A percentile compares a stretch with the other conserved stretches of the same genome.
Evolutionary conservation across 2,113 vertebrate genomes (phyloP).

Genomic region (Ibidorhyncha struthersii): DNA sequence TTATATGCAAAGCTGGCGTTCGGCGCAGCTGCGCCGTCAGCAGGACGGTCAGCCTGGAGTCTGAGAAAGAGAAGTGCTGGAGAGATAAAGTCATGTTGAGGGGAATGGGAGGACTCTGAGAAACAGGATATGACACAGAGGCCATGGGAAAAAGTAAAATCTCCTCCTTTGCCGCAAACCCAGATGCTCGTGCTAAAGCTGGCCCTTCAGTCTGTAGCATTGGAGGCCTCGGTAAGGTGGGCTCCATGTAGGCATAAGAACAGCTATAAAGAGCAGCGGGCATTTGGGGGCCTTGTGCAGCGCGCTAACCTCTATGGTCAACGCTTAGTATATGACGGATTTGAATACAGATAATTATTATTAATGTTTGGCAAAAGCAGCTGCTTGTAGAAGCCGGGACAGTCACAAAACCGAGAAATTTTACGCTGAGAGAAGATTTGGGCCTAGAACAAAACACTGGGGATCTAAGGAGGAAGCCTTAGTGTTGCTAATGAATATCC

Average conservation of each 20-base stretch:
- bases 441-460: slow-evolving; percentile 5
- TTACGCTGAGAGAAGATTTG: slow-evolving; percentile 30
- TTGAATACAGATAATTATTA: background rate
- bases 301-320: fast-evolving
- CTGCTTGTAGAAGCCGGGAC: background rate
- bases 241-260: background rate
- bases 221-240: background rate
- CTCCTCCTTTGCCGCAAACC: background rate
- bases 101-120: slow-evolving; percentile 41
- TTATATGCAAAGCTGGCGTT: background rate
- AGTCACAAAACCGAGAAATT: slow-evolving; percentile 29
- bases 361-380: background rate
- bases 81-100: slow-evolving; percentile 57
- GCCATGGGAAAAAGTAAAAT: slow-evolving; percentile 48
- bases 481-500: slow-evolving; percentile 60
- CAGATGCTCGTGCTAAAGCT: background rate
- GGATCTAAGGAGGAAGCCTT: slow-evolving; percentile 50
- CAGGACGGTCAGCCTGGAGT: background rate
- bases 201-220: background rate
- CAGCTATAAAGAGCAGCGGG: background rate
- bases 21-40: background rate
- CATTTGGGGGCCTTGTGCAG: background rate
- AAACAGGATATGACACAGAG: slow-evolving; percentile 62
- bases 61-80: slow-evolving; percentile 30
- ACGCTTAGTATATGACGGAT: background rate